Base-by-base conservation (phyloP, 2,113 vertebrate species). In the Melanostigma gelatinosum region DNA sequence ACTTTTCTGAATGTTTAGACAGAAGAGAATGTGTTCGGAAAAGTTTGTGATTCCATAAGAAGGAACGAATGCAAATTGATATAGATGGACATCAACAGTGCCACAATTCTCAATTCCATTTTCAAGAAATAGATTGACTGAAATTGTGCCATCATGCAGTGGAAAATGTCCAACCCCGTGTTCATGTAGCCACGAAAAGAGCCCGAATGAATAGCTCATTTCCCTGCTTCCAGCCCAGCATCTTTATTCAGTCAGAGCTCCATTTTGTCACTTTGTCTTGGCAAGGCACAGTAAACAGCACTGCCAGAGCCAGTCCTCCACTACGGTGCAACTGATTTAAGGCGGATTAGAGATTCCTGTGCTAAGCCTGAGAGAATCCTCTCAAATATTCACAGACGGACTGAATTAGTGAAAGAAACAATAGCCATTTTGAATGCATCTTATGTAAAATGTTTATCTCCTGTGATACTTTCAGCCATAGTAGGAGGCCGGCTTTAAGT, bases 321-420 rank as follows among this genome's bases (percentile, higher is more conserved):
- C 88, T 92, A 92, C 87, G 91, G 75, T 92, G 89, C 89, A 92
- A 93, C 89, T 90, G 92, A 92, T 93, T 92, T 91, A 90, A 93
- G 89, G 88, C 67, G 87, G 90, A 90, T 94, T 93, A 92, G 82
- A 81, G 91, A 87, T 83, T 93, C 89, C 90, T 91, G 83, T 80
- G 86, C 89, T 89, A 94, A 92, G 89, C 91, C 68, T 73, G 76
- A 80, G 80, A 86, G 87, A 93, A 94, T 92, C 91, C 90, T 90
- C 93, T 91, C 79, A 67, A 92, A 91, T 91, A 91, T 94, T 91
- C 88, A 89, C 88, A 91, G 88, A 89, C 86, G 77, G 82, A 86
- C 81, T 69, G 86, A 90, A 93, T 93, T 93, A 91, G 88, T 73
- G 83, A 83, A 85, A 81, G 85, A 89, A 92, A 93, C 90, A 93